A percentile compares a stretch with the other conserved stretches of the same genome.
phyloP scores from a whole-genome alignment of 1,140 invertebrate genomes.

The Rhopalosiphum maidis region DNA sequence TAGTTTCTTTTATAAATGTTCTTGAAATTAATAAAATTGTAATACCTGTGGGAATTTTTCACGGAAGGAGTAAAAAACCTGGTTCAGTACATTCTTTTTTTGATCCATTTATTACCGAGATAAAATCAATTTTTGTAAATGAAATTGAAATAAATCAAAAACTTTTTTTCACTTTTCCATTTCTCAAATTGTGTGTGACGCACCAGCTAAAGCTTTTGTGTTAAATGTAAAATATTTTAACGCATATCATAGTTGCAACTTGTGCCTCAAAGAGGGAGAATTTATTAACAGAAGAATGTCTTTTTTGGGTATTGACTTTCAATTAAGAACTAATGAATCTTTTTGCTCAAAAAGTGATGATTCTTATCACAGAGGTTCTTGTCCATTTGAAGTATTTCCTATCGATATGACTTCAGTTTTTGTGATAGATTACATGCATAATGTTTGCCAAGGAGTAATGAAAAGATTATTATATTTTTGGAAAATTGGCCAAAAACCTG shows the following conservation, averaged over 20 bases:
- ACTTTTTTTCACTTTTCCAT: not conserved
- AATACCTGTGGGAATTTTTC: not conserved
- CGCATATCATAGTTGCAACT: not conserved
- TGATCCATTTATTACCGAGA: not conserved
- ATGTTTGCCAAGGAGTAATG: not conserved
- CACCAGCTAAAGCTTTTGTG: not conserved
- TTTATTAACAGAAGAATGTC: not conserved
- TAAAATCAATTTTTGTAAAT: not conserved
- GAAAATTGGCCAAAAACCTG: not conserved
- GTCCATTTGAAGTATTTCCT: not conserved
- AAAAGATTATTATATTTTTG: not conserved
- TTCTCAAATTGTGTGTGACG: not conserved
- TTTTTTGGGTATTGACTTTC: too few relatives aligned
- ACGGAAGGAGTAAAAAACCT: not conserved
- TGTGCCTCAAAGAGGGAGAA: not conserved
- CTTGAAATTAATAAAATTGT: not conserved
- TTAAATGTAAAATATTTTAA: not conserved
- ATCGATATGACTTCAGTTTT: not conserved
- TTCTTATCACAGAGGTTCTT: not conserved
- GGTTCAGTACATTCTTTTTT: not conserved
- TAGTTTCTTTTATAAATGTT: slow-evolving; percentile 3
- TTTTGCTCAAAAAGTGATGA: not conserved
- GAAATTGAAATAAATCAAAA: not conserved
- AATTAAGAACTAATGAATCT: not conserved
- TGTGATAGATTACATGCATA: not conserved